Evolutionary conservation across 2,113 vertebrate species (phyloP), one percentile per base, ranked within the genome.

Genomic region (Tragelaphus scriptus): DNA sequence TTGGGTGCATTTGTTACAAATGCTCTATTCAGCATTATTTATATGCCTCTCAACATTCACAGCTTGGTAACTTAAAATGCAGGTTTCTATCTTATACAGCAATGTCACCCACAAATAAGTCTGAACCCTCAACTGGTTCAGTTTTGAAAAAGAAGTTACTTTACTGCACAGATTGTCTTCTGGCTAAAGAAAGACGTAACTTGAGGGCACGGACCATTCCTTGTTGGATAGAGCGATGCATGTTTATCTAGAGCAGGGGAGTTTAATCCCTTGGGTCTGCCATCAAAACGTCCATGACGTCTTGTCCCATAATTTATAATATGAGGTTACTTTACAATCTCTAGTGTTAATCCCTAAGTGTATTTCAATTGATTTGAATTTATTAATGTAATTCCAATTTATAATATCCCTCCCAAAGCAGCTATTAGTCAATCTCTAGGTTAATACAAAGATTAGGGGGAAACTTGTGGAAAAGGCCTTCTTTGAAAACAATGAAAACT

Each of bases 61-160:
- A 92, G n/a, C 2, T 77, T 55, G 88, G 47, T 49, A 75, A 92
- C 36, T 40, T 82, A 80, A 92, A 82, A 94, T 68, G 14, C 44
- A 92, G 14, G 3, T 14, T 85, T 63, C n/a, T 84, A 3, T 12
- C 26, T 61, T 51, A n/a, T 68, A 32, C 1, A n/a, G 16, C 25
- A 49, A 28, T 77, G 17, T 81, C n/a, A 91, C 4, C 17, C 51
- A 88, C 32, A 85, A 71, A 40, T 58, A 90, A 30, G 2, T 77
- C 44, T 89, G 9, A 81, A 47, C 9, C 7, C 28, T 71, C 12
- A 87, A 23, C 14, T 12, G 44, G 90, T 63, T 84, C 30, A 91
- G 47, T 51, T 95, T 88, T 89, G 82, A 51, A 40, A 96, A 85
- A 87, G 4, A 65, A 88, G 68, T 58, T 17, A 53, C 58, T 79